Evolutionary conservation across 2,797 vertebrate species (phyloP).

Genomic region (Galaxias olidus): DNA sequence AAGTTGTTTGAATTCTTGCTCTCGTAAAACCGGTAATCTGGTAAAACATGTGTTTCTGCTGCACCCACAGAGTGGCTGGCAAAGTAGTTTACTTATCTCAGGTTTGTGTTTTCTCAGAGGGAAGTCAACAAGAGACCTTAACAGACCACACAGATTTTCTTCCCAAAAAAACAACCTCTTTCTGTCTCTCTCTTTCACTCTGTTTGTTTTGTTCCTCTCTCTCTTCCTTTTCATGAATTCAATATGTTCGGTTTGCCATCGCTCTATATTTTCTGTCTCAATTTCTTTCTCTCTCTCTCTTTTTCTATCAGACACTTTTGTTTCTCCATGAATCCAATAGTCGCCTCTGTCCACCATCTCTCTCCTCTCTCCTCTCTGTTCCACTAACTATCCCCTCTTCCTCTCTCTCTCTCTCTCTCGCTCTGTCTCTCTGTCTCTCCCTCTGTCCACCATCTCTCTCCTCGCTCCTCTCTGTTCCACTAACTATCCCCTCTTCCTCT

Average conservation of each 20-base stretch:
- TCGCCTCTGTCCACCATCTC: constrained; percentile 20
- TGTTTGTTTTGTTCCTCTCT: too few relatives aligned
- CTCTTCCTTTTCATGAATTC: too few relatives aligned
- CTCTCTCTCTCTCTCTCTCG: not conserved
- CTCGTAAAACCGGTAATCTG: too few relatives aligned
- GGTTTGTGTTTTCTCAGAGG: too few relatives aligned
- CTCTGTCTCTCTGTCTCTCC: constrained; percentile 5
- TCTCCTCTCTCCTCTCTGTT: not conserved
- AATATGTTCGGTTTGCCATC: not conserved
- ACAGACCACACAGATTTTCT: too few relatives aligned
- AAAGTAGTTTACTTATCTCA: too few relatives aligned
- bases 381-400: constrained; percentile 2
- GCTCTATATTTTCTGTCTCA: not conserved
- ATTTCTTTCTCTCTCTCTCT: not conserved
- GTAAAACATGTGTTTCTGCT: too few relatives aligned
- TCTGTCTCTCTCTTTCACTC: too few relatives aligned
- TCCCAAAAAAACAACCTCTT: too few relatives aligned
- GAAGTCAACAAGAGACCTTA: too few relatives aligned
- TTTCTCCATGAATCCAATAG: constrained; percentile 12
- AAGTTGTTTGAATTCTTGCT: too few relatives aligned
- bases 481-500: constrained; percentile 35
- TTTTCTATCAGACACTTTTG: not conserved
- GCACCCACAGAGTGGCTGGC: too few relatives aligned
- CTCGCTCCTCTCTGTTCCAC: constrained; percentile 25
- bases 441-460: constrained; percentile 31